Evolutionary conservation across 1,140 invertebrate genomes (phyloP).

Genomic region (Augochlora pura): DNA sequence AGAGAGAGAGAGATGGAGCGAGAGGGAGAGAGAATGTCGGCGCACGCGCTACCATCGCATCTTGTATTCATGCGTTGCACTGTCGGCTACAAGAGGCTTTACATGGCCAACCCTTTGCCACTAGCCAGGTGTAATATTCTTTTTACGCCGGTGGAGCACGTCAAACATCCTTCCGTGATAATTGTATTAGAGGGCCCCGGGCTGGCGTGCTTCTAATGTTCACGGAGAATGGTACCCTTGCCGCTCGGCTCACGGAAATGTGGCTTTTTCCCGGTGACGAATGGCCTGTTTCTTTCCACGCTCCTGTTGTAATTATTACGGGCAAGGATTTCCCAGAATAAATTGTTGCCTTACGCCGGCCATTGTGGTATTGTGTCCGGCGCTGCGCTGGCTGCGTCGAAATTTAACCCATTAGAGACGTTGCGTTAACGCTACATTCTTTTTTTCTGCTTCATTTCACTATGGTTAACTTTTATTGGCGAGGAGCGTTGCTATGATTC

Average conservation of each 20-base stretch:
- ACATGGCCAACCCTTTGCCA: constrained; percentile 50
- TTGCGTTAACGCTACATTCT: too few relatives aligned
- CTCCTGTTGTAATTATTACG: neutral
- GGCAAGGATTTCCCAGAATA: neutral
- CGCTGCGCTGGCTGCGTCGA: too few relatives aligned
- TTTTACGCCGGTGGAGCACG: constrained; percentile 42
- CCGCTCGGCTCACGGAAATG: neutral
- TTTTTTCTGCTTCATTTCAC: too few relatives aligned
- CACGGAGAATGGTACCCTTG: neutral
- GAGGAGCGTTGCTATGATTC: too few relatives aligned
- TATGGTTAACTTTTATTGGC: too few relatives aligned
- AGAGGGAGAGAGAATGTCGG: neutral
- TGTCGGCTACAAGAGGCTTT: constrained; percentile 53
- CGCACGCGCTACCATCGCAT: constrained; percentile 43
- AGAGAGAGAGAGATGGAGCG: neutral
- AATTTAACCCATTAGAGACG: too few relatives aligned
- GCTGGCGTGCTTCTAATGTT: neutral
- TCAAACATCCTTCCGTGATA: constrained; percentile 55
- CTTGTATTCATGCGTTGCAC: constrained; percentile 60
- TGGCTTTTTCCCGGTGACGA: neutral
- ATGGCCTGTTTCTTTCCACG: neutral
- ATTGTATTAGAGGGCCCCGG: constrained; percentile 44
- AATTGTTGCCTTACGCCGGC: neutral
- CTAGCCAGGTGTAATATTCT: constrained; percentile 56
- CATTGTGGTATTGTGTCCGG: too few relatives aligned